Base-by-base conservation (phyloP, 2,888 invertebrate genomes). In the Acheta domesticus region DNA sequence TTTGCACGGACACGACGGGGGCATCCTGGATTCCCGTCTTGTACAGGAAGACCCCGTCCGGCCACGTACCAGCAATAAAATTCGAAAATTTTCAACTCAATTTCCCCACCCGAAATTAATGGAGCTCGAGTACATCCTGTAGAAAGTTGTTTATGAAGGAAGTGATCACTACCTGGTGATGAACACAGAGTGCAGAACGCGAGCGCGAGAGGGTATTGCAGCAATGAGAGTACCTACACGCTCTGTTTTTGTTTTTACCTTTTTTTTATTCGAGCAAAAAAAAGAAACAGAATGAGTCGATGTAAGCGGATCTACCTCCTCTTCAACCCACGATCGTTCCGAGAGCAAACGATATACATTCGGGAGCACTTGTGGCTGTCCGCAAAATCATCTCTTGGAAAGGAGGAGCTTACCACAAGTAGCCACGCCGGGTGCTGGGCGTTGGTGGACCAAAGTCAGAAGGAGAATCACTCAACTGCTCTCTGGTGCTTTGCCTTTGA, bases 111-210 rank as follows among this genome's bases (percentile, higher is more conserved):
- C 62, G 36, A 62, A 62, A 62, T 62, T 62, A 62, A 62, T 62
- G n/a, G 62, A 62, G 62, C 62, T 62, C 16, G 62, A 14, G 16
- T 62, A n/a, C 62, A 62, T 62, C 62, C 62, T 62, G 62, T 62
- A 62, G 62, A 62, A 62, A 62, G 62, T 62, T 62, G 62, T 62
- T 62, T 62, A 62, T 62, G 62, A 62, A 62, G 62, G 62, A 62
- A 62, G 62, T 62, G 62, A 62, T 62, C 16, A 62, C 62, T 62
- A 62, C 16, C n/a, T n/a, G 62, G 62, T 62, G 62, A 62, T 62
- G 62, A n/a, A n/a, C 62, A 62, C 62, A 14, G 14, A 1, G 62
- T 4, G 11, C 14, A 19, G 14, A 62, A 3, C 14, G 14, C 62
- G 62, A 19, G 62, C 16, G 62, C 16, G 62, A 11, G 62, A 62